These are phyloP conservation scores for Drosophila virilis DNA, from an alignment of 1,140 invertebrate species.

Conservation along the genomic window DNA sequence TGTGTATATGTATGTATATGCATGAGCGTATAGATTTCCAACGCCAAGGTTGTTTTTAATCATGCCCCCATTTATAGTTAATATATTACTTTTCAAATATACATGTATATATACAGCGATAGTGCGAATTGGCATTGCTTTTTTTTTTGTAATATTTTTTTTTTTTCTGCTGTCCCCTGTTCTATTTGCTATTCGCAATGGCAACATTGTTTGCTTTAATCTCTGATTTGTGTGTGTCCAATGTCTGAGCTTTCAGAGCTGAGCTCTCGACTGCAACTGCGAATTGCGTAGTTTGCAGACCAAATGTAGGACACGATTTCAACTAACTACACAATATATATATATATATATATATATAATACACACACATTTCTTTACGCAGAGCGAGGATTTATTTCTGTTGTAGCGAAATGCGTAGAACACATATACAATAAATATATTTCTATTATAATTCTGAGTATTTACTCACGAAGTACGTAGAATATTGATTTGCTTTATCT, in stretches of 20 bases:
- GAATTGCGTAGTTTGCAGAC: conserved; percentile 47
- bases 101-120: conserved; percentile 39
- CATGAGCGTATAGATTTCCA: conserved; percentile 16
- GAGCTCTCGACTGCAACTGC: conserved; percentile 16
- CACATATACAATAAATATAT: no score
- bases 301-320: conserved; percentile 26
- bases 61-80: conserved; percentile 67
- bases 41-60: conserved; percentile 70
- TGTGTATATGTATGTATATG: background rate
- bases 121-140: conserved; percentile 49
- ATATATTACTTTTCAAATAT: conserved; percentile 44
- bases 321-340: background rate
- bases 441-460: no score
- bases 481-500: no score
- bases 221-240: conserved; percentile 27
- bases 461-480: no score
- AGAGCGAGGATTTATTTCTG: no score
- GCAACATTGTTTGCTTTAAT: conserved; percentile 54
- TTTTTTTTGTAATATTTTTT: conserved; percentile 12
- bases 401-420: no score
- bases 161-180: conserved; percentile 5
- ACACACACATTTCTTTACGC: background rate
- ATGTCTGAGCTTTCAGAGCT: conserved; percentile 2
- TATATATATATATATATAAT: background rate
- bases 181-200: conserved; percentile 36